These are phyloP conservation scores for Carassius auratus DNA, from an alignment of 2,113 vertebrate species.

Conservation along the genomic window DNA sequence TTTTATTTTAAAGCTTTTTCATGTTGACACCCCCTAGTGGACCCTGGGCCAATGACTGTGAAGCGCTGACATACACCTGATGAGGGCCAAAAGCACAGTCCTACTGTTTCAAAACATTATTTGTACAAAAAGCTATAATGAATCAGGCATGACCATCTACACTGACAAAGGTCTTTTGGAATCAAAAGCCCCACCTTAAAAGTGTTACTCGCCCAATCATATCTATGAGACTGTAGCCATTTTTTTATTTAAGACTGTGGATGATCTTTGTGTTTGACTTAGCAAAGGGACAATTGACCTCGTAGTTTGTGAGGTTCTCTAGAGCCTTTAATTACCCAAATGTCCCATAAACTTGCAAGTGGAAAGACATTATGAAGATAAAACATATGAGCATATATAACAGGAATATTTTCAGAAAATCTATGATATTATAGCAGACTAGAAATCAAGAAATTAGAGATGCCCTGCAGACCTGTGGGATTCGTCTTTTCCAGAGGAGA, in stretches of 20 bases:
- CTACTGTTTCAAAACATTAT: background rate
- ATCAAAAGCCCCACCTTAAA: background rate
- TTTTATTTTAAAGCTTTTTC: background rate
- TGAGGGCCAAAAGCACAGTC: background rate
- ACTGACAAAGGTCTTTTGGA: background rate
- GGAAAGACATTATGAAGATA: background rate
- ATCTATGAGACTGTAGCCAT: background rate
- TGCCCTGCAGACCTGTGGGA: background rate
- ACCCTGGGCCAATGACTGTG: background rate
- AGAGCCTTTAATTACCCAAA: background rate
- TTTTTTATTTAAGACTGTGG: background rate
- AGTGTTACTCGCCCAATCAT: background rate
- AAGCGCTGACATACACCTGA: background rate
- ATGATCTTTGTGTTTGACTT: background rate
- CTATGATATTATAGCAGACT: background rate
- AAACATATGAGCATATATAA: background rate
- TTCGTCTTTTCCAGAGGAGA: slow-evolving; percentile 61
- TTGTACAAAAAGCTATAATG: background rate
- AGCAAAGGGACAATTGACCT: background rate
- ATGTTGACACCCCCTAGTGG: background rate
- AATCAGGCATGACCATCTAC: background rate
- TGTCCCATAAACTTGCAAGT: slow-evolving; percentile 1
- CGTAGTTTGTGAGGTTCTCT: background rate
- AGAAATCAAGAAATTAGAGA: slow-evolving; percentile 11
- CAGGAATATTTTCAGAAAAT: background rate